phyloP scores from a whole-genome alignment of 2,888 invertebrate species.

The Frankliniella fusca region DNA sequence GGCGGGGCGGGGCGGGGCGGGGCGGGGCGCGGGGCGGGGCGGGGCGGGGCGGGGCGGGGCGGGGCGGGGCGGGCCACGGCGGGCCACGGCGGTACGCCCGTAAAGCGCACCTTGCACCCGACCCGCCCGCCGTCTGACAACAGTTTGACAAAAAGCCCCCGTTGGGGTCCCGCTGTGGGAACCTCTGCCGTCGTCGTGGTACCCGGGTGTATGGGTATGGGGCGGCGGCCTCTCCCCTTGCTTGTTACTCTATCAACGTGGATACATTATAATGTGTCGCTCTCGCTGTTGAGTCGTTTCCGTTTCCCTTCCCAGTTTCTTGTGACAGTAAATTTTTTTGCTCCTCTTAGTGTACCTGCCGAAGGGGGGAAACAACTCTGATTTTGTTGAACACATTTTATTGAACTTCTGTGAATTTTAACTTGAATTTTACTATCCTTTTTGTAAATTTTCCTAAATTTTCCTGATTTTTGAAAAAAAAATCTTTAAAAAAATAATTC shows the following conservation, averaged over 20 bases:
- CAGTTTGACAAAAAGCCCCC: constrained; percentile 11
- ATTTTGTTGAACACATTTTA: too few relatives aligned
- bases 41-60: background rate
- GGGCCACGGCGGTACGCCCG: background rate
- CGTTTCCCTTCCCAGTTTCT: too few relatives aligned
- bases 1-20: background rate
- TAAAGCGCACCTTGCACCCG: constrained; percentile 1
- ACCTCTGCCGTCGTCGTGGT: background rate
- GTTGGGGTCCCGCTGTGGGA: background rate
- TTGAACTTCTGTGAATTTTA: too few relatives aligned
- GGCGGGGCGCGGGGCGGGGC: background rate
- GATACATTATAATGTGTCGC: too few relatives aligned
- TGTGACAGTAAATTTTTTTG: too few relatives aligned
- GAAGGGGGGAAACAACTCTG: too few relatives aligned
- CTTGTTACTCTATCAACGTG: too few relatives aligned
- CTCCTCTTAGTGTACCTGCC: too few relatives aligned
- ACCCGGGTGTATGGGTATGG: background rate
- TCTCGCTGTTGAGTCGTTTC: background rate
- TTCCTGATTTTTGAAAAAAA: too few relatives aligned
- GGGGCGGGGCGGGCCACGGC: background rate
- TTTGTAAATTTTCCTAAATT: too few relatives aligned
- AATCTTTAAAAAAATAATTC: too few relatives aligned
- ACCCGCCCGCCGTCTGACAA: background rate
- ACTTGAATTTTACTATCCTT: too few relatives aligned
- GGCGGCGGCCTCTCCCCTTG: background rate